phyloP scores from a whole-genome alignment of 2,888 invertebrate species.

The Dendrolimus houi region DNA sequence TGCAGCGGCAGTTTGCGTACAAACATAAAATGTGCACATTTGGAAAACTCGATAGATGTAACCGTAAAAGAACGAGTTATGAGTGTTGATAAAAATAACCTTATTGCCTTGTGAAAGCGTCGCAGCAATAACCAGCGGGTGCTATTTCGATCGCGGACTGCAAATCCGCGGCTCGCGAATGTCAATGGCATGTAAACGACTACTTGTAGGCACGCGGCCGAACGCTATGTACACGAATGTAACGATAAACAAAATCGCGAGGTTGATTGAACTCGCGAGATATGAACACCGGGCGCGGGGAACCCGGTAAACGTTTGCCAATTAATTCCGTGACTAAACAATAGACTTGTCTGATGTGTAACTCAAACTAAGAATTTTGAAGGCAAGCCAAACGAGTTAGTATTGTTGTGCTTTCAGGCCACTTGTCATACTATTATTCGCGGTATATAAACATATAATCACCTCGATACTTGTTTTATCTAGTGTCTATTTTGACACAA shows the following conservation, averaged over 20 bases:
- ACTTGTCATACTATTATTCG: conserved; percentile 4
- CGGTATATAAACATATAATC: neutral
- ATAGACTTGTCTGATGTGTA: conserved; percentile 21
- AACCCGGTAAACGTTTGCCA: conserved; percentile 30
- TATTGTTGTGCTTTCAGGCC: conserved; percentile 10
- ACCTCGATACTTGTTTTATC: neutral
- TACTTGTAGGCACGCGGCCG: conserved; percentile 27
- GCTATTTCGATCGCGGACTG: conserved; percentile 43
- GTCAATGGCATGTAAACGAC: conserved; percentile 61
- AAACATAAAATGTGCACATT: no score
- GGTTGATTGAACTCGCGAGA: conserved; percentile 45
- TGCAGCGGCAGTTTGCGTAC: no score
- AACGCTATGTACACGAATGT: conserved; percentile 6
- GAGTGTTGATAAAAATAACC: conserved; percentile 22
- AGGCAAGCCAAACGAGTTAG: conserved; percentile 18
- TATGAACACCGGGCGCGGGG: conserved; percentile 15
- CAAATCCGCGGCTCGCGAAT: conserved; percentile 38
- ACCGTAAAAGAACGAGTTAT: neutral
- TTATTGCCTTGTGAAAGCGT: neutral
- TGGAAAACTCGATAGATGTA: no score
- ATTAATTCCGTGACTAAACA: conserved; percentile 27
- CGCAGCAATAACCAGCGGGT: conserved; percentile 21
- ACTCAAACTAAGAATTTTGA: conserved; percentile 18
- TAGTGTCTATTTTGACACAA: neutral
- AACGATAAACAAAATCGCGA: conserved; percentile 42